A percentile compares a stretch with the other conserved stretches of the same genome.
Conservation (phyloP, 2,113 vertebrate species). For the Serilophus lunatus region DNA sequence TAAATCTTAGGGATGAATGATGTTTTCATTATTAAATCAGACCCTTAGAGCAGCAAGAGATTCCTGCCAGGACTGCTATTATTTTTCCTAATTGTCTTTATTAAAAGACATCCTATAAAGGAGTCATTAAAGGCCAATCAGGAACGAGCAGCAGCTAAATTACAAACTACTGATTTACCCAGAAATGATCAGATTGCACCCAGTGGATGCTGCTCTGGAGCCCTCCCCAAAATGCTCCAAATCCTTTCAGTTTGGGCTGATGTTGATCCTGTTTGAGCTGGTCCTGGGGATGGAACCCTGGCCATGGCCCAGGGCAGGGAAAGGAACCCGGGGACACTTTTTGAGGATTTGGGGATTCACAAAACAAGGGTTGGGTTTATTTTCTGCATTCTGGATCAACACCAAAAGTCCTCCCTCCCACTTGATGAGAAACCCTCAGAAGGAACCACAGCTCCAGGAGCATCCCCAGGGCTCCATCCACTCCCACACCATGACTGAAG, state of each 20-base stretch:
- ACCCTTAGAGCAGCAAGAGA: not conserved
- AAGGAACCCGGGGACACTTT: fast-evolving
- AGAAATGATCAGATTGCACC: not conserved
- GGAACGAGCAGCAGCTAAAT: not conserved
- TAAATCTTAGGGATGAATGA: not conserved
- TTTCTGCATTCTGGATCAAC: too few species aligned
- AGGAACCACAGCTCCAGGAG: too few species aligned
- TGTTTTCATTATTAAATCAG: not conserved
- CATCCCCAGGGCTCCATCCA: too few species aligned
- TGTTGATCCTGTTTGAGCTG: fast-evolving
- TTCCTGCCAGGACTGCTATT: not conserved
- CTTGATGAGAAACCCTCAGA: too few species aligned
- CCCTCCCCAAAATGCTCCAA: not conserved
- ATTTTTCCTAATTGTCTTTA: not conserved
- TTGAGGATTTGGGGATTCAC: not conserved
- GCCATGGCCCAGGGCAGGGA: too few species aligned
- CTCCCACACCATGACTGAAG: too few species aligned
- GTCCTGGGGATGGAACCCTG: not conserved
- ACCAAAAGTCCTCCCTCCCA: too few species aligned
- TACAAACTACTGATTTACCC: not conserved
- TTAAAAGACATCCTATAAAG: not conserved
- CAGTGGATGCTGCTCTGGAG: not conserved
- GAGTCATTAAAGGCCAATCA: not conserved
- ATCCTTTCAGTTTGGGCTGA: not conserved
- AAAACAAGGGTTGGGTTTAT: too few species aligned